Base-by-base conservation (phyloP, 1,140 invertebrate genomes). In the Colletes gigas region DNA sequence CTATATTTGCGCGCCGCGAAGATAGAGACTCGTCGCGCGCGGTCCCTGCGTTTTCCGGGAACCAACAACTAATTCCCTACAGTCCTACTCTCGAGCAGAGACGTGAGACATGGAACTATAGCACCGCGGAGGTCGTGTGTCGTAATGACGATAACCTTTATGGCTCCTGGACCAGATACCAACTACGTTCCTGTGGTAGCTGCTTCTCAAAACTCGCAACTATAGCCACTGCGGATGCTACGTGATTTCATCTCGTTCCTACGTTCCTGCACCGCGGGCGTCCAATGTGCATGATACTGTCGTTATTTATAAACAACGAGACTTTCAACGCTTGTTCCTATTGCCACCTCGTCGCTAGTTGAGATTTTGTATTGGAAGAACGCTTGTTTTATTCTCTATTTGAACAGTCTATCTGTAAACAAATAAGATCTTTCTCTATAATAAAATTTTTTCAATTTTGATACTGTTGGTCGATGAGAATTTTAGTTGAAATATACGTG, bases 121-220 rank as follows among this genome's bases (percentile, higher is more conserved):
- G 75, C 85, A 87, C 88, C 82, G 69, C 62, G 76, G 72, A 74
- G 78, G 79, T 89, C 83, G 81, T 83, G 85, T 86, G 82, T 83
- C 80, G 87, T 88, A 88, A 89, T 81, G 76, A 83, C 82, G 89
- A 90, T 90, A 90, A 90, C 89, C 89, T 89, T 89, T 88, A 89
- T 87, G 83, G 85, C 88, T 88, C 50, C 74, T 52, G 72, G 30
- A 77, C 78, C 74, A 84, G 89, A 90, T 90, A 90, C 75, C 83
- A 89, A 87, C 88, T 85, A 86, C 71, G 71, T 63, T 74, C 10
- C 50, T 50, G 41, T n/a, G 30, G 12, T 71, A 30, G 39, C 60
- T 39, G 71, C 78, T 77, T 59, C 54, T 67, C 54, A 80, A 75
- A 80, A 84, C 81, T 71, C 73, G 69, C 72, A 71, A 71, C 72